Evolutionary conservation across 1,140 invertebrate species (phyloP).

Genomic region (Bradynema listronoti): DNA sequence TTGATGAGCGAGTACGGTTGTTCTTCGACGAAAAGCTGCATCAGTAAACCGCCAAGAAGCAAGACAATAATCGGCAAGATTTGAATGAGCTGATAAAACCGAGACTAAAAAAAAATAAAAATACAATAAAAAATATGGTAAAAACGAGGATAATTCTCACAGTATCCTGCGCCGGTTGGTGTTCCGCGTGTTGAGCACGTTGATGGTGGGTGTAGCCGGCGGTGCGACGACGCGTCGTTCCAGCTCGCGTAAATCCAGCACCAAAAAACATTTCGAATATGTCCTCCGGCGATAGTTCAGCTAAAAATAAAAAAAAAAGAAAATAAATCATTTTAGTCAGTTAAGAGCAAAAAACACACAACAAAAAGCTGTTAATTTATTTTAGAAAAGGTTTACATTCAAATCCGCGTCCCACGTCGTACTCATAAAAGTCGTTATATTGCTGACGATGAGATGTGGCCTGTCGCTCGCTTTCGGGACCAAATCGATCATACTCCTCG

Average conservation of each 20-base stretch:
- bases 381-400: conserved; percentile 63
- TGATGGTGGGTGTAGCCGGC: conserved; percentile 35
- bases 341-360: conserved; percentile 2
- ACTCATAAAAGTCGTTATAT: conserved; percentile 60
- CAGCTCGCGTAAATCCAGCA: conserved; percentile 66
- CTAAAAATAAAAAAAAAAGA: conserved; percentile 53
- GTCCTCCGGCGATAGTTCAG: conserved; percentile 88
- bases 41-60: conserved; percentile 45
- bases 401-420: conserved; percentile 72
- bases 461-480: conserved; percentile 61
- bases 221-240: conserved; percentile 35
- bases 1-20: conserved; percentile 46
- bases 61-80: conserved; percentile 50
- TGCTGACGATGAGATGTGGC: conserved; percentile 32
- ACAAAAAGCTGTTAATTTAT: not conserved
- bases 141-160: too few species aligned
- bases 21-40: conserved; percentile 50
- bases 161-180: conserved; percentile 25
- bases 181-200: conserved; percentile 15
- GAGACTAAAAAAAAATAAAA: conserved; percentile 12
- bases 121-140: not conserved
- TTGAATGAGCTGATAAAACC: conserved; percentile 38
- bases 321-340: conserved; percentile 18
- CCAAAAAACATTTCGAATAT: conserved; percentile 99
- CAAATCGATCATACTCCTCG: conserved; percentile 85